Conservation (phyloP, 2,888 invertebrate genomes). For the Cephonodes hylas region DNA sequence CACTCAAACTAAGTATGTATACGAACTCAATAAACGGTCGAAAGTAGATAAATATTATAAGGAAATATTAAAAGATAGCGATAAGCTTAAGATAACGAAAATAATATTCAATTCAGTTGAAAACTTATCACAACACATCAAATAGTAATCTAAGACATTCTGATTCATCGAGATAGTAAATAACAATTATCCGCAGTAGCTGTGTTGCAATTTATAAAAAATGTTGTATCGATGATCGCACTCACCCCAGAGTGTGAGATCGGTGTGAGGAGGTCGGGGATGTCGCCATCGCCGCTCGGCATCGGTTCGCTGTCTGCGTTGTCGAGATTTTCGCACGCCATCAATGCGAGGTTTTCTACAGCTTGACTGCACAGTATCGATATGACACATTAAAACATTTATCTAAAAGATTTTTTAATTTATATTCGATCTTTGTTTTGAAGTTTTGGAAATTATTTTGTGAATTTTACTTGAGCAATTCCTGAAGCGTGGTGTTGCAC, state of each 20-base stretch:
- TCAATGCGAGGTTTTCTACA: slow-evolving; percentile 65
- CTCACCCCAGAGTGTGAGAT: slow-evolving; percentile 71
- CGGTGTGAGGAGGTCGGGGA: slow-evolving; percentile 69
- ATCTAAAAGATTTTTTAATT: no score
- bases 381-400: no score
- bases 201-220: no score
- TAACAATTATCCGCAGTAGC: no score
- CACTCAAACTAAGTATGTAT: neutral
- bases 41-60: neutral
- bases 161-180: no score
- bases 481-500: slow-evolving; percentile 59
- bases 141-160: no score
- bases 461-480: slow-evolving; percentile 64
- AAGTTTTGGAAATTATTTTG: neutral
- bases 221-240: no score
- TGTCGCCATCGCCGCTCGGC: slow-evolving; percentile 53
- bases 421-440: no score
- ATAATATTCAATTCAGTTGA: neutral
- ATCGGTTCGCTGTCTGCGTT: slow-evolving; percentile 60
- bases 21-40: neutral
- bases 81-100: neutral
- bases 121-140: neutral
- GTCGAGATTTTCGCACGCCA: slow-evolving; percentile 70
- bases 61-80: neutral
- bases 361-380: slow-evolving; percentile 53